Evolutionary conservation across 2,113 vertebrate species (phyloP), one percentile per base, ranked within the genome.

Genomic region (Microcebus tavaratra): DNA sequence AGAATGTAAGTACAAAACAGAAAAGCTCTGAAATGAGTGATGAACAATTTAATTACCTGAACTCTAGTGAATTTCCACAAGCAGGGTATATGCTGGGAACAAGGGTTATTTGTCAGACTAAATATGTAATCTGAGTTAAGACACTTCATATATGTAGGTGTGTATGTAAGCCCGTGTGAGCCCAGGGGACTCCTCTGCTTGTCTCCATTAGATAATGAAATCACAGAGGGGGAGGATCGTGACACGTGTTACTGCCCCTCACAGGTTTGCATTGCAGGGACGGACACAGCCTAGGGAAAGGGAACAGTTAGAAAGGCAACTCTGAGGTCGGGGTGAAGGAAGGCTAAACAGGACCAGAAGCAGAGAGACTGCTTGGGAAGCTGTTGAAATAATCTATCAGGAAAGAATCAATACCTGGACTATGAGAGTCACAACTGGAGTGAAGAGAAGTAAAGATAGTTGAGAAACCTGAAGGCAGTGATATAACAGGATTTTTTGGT

Each of bases 71-170:
- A 68, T 81, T 55, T 92, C 5, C 6, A 20, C 14, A 94, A 39
- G 13, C 27, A 57, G 13, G 2, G 1, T 21, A 50, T 34, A 2
- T 72, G 20, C 3, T 36, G 34, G 8, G 15, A 7, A 70, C 59
- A 90, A 90, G 27, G 2, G 0, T 1, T 80, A 5, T 91, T 45
- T 88, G 29, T 87, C n/a, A 68, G n/a, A 80, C 6, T 76, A 39
- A 57, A 13, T 45, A 12, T 50, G 6, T 27, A 50, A 48, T 42
- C 48, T 17, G 3, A 94, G 29, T 53, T 57, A 57, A 73, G 50
- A 63, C 1, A 48, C 5, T 68, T 5, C 6, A 2, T 23, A 1
- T 34, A 3, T 63, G 11, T 9, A 63, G 2, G 15, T 34, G 1
- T 42, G 25, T 48, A 18, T 45, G 55, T 27, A 82, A 45, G 65